phyloP scores from a whole-genome alignment of 2,113 vertebrate species.

The Lipotes vexillifer region DNA sequence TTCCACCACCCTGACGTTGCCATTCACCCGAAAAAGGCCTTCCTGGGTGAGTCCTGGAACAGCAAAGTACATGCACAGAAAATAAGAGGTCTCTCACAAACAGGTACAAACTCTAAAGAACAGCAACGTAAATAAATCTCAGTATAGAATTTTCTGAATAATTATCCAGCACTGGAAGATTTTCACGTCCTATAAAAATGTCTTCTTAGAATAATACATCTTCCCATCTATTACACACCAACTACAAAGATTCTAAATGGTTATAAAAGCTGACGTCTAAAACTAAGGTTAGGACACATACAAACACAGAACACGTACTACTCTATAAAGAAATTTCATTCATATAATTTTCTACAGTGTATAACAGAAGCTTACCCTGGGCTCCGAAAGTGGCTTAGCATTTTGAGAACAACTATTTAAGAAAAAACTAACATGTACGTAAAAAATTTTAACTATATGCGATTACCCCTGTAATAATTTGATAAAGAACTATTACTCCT shows the following conservation, averaged over 20 bases:
- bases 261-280: background rate
- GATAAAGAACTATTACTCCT: background rate
- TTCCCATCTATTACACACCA: background rate
- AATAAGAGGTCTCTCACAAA: background rate
- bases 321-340: background rate
- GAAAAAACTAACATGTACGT: background rate
- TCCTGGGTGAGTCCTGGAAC: conserved; percentile 90
- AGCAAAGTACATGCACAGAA: background rate
- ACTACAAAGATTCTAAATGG: background rate
- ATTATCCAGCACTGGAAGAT: background rate
- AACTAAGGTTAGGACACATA: background rate
- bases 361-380: background rate
- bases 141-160: background rate
- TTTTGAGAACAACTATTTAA: background rate
- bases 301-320: background rate
- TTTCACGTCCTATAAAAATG: background rate
- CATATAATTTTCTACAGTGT: background rate
- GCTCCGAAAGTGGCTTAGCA: background rate
- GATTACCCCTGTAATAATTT: background rate
- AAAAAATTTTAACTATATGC: background rate
- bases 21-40: conserved; percentile 93
- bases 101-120: background rate
- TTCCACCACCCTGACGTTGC: conserved; percentile 88
- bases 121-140: background rate
- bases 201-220: background rate